phyloP scores from a whole-genome alignment of 2,113 vertebrate genomes.

The Bubo blakistoni region DNA sequence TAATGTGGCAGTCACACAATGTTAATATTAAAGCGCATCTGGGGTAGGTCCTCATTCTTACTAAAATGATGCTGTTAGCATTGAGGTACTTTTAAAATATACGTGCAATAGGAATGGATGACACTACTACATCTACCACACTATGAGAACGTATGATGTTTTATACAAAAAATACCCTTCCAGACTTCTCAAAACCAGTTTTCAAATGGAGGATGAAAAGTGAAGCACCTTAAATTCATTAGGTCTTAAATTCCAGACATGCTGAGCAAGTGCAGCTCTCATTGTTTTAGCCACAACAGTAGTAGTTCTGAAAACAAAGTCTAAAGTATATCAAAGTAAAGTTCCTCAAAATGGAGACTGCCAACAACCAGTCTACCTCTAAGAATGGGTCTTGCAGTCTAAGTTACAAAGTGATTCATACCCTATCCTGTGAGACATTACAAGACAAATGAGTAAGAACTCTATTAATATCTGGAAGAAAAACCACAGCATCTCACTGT shows the following conservation, averaged over 20 bases:
- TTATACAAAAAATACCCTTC: not conserved
- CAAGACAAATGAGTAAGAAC: constrained; percentile 31
- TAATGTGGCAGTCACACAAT: not conserved
- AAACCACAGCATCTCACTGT: constrained; percentile 23
- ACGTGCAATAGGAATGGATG: not conserved
- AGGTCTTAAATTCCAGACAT: not conserved
- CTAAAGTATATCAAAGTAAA: not conserved
- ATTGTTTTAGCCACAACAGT: not conserved
- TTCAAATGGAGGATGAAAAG: not conserved
- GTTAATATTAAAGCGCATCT: not conserved
- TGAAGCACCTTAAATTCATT: not conserved
- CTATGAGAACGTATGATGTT: not conserved
- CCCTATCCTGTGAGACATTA: constrained; percentile 54
- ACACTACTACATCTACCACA: not conserved
- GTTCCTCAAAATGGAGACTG: not conserved
- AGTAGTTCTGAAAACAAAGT: not conserved
- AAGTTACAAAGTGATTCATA: constrained; percentile 31
- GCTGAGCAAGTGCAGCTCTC: not conserved
- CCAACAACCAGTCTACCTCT: not conserved
- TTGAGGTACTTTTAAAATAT: not conserved
- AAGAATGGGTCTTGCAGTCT: not conserved
- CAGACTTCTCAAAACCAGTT: not conserved
- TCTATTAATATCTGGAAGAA: constrained; percentile 51
- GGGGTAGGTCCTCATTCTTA: not conserved
- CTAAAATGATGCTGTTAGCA: not conserved